A percentile compares a stretch with the other conserved stretches of the same genome.
Evolutionary conservation across 2,113 vertebrate genomes (phyloP).

Genomic region (Sprattus sprattus): DNA sequence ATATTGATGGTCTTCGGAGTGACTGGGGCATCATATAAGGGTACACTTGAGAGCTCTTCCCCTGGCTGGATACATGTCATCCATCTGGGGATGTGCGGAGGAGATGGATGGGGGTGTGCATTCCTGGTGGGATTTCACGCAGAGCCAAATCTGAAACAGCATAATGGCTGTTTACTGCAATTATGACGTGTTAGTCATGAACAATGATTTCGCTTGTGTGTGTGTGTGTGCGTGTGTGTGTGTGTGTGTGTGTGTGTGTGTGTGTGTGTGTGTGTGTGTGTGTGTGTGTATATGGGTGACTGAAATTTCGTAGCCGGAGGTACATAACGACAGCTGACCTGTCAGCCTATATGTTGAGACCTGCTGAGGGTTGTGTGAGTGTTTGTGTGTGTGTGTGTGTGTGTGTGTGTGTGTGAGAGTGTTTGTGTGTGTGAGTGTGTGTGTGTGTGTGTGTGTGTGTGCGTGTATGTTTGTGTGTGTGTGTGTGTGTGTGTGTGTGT

Average conservation of each 20-base stretch:
- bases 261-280: no score
- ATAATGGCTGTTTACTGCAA: constrained; percentile 22
- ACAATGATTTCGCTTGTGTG: background rate
- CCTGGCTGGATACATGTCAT: background rate
- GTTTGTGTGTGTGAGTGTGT: background rate
- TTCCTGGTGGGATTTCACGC: constrained; percentile 22
- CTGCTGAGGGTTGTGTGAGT: background rate
- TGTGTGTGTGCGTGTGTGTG: background rate
- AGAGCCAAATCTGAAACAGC: constrained; percentile 26
- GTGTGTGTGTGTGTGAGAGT: background rate
- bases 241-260: no score
- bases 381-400: background rate
- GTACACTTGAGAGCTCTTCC: background rate
- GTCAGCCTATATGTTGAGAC: background rate
- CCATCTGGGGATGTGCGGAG: constrained; percentile 12
- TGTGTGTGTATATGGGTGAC: background rate
- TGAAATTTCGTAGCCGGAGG: background rate
- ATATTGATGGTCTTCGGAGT: background rate
- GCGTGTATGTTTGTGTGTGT: background rate
- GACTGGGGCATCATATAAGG: background rate
- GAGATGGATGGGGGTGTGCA: background rate
- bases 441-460: background rate
- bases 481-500: background rate
- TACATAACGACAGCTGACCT: background rate
- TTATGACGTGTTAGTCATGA: constrained; percentile 1